phyloP scores from a whole-genome alignment of 64 coral and sea anemone species.

The Pachyseris speciosa region DNA sequence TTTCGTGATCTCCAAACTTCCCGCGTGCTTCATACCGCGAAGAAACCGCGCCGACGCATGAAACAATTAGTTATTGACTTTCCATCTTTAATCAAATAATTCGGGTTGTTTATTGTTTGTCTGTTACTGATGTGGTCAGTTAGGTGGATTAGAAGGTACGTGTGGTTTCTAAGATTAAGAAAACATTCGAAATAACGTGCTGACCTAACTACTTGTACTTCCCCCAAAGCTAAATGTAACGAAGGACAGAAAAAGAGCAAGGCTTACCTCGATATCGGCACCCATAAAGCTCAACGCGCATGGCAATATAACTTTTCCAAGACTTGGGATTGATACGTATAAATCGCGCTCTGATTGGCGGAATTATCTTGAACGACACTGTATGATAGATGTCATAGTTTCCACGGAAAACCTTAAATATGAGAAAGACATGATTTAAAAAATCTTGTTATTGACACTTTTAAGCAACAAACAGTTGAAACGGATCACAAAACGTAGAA shows the following conservation, averaged over 20 bases:
- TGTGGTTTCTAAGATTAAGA: neutral
- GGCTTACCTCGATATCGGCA: slow-evolving; percentile 65
- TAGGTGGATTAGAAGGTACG: too few species aligned
- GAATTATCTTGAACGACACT: slow-evolving; percentile 65
- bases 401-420: slow-evolving; percentile 76
- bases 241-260: neutral
- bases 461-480: too few species aligned
- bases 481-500: too few species aligned
- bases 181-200: neutral
- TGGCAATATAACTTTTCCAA: slow-evolving; percentile 76
- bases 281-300: slow-evolving; percentile 92
- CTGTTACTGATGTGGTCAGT: too few species aligned
- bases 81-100: too few species aligned
- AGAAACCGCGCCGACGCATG: too few species aligned
- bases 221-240: too few species aligned
- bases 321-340: slow-evolving; percentile 81
- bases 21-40: too few species aligned
- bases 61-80: too few species aligned
- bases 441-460: too few species aligned
- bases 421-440: neutral
- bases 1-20: too few species aligned
- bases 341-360: slow-evolving; percentile 73
- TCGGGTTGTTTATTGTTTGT: too few species aligned
- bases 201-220: neutral
- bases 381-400: slow-evolving; percentile 87